Conservation (phyloP, 2,888 invertebrate species). For the Anaspis maculata region DNA sequence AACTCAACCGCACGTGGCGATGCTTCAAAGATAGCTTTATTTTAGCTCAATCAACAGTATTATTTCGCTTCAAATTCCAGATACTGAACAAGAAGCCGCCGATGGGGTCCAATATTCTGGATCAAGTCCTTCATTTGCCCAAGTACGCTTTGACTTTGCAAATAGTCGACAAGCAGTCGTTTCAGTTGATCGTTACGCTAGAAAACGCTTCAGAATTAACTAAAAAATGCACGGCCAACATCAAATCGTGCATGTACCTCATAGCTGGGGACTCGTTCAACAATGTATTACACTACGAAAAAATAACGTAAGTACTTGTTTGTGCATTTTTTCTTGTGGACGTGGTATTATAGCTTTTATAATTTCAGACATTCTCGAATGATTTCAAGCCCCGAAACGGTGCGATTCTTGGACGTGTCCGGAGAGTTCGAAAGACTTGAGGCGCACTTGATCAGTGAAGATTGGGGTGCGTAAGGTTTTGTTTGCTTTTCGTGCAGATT, state of each 20-base stretch:
- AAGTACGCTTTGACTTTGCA: constrained; percentile 47
- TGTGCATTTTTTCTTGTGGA: constrained; percentile 4
- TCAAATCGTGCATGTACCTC: constrained; percentile 48
- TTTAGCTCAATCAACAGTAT: neutral
- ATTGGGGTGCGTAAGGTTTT: constrained; percentile 43
- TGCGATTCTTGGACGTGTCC: constrained; percentile 40
- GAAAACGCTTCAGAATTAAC: constrained; percentile 43
- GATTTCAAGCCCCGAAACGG: constrained; percentile 43
- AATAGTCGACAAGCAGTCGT: constrained; percentile 22
- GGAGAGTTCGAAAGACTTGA: constrained; percentile 42
- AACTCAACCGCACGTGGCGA: too few relatives aligned
- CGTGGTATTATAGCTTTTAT: constrained; percentile 4
- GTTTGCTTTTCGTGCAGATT: constrained; percentile 1
- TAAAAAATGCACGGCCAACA: constrained; percentile 45
- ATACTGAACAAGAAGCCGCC: constrained; percentile 67
- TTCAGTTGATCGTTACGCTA: constrained; percentile 25
- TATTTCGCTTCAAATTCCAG: constrained; percentile 36
- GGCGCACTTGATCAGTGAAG: constrained; percentile 52
- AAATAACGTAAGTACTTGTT: constrained; percentile 45
- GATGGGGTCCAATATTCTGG: constrained; percentile 58
- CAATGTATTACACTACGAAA: constrained; percentile 48
- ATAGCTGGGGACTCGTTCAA: constrained; percentile 60
- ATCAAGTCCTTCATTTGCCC: constrained; percentile 55
- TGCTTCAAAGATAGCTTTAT: too few relatives aligned
- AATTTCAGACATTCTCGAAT: constrained; percentile 33